These are phyloP conservation scores for Hemithea aestivaria DNA, from an alignment of 2,888 invertebrate genomes.

Conservation along the genomic window DNA sequence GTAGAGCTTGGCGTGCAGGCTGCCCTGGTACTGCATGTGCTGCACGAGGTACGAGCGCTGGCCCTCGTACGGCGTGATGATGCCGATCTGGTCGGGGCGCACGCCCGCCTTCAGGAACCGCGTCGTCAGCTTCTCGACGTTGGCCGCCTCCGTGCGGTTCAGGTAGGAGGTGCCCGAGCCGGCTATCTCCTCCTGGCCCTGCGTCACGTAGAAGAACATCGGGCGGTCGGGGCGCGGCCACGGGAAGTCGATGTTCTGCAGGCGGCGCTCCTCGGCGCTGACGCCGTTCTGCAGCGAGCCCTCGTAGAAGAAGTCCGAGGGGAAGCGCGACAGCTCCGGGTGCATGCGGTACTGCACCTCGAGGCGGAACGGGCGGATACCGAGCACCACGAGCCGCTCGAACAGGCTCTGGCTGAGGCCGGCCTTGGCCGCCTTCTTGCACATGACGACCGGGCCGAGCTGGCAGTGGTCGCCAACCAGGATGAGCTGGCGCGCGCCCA, in stretches of 20 bases:
- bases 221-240: conserved; percentile 98
- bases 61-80: conserved; percentile 99
- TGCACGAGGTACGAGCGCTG: conserved; percentile 98
- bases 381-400: conserved; percentile 97
- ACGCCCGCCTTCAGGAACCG: conserved; percentile 96
- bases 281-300: conserved; percentile 99
- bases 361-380: conserved; percentile 96
- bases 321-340: conserved; percentile 97
- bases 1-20: conserved; percentile 96
- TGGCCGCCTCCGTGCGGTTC: conserved; percentile 98
- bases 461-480: conserved; percentile 99
- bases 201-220: conserved; percentile 99
- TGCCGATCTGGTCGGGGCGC: conserved; percentile 98
- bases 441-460: conserved; percentile 99
- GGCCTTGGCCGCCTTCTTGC: conserved; percentile 98
- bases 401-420: conserved; percentile 98
- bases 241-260: conserved; percentile 95
- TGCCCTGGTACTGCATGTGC: conserved; percentile 99
- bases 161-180: conserved; percentile 99
- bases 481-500: conserved; percentile 97
- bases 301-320: conserved; percentile 99
- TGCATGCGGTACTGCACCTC: conserved; percentile 99
- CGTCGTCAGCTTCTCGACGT: conserved; percentile 98
- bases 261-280: conserved; percentile 95
- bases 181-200: conserved; percentile 99